phyloP scores from a whole-genome alignment of 1,140 invertebrate species.

The Heliconius hewitsoni region DNA sequence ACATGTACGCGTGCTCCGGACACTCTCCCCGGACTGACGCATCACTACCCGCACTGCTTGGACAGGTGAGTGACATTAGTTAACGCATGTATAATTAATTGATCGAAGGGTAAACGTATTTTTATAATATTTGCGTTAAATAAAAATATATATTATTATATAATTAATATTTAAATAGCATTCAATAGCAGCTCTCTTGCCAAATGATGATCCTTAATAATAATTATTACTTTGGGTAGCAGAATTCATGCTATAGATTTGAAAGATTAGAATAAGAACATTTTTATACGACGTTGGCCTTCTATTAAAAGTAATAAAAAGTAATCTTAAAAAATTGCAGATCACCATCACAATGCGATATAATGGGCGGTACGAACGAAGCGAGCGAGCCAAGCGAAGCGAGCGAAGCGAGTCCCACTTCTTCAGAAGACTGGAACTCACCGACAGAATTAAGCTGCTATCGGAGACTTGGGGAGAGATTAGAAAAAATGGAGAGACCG shows the following conservation, averaged over 20 bases:
- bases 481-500: slow-evolving; percentile 90
- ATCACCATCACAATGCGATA: slow-evolving; percentile 76
- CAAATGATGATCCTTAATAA: too few relatives aligned
- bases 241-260: too few relatives aligned
- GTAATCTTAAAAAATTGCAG: slow-evolving; percentile 44
- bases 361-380: slow-evolving; percentile 66
- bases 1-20: slow-evolving; percentile 74
- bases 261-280: too few relatives aligned
- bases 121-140: too few relatives aligned
- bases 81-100: too few relatives aligned
- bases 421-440: slow-evolving; percentile 92
- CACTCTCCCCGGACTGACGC: slow-evolving; percentile 71
- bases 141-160: too few relatives aligned
- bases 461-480: slow-evolving; percentile 90
- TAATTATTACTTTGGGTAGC: too few relatives aligned
- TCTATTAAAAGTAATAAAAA: not conserved
- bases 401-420: slow-evolving; percentile 84
- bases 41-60: slow-evolving; percentile 63
- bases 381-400: slow-evolving; percentile 83
- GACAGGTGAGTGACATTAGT: slow-evolving; percentile 51
- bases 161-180: too few relatives aligned
- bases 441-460: slow-evolving; percentile 94
- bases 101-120: too few relatives aligned
- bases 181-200: too few relatives aligned
- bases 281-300: too few relatives aligned